Evolutionary conservation across 2,888 invertebrate species (phyloP).

Genomic region (Tetranychus truncatus): DNA sequence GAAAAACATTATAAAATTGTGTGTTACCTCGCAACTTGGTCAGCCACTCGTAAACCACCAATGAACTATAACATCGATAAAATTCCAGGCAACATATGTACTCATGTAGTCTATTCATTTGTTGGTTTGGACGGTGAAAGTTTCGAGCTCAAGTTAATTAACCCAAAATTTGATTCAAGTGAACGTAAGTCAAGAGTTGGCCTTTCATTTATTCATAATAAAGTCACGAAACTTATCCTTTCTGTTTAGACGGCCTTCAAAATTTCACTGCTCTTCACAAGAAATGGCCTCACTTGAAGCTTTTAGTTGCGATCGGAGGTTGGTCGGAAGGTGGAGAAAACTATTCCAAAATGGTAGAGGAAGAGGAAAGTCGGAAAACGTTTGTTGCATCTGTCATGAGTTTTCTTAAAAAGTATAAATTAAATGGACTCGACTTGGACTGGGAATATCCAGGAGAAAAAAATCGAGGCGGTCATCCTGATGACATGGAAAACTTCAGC

Average conservation of each 20-base stretch:
- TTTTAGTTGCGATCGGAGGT: slow-evolving; percentile 64
- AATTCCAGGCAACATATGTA: slow-evolving; percentile 26
- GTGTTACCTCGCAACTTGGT: slow-evolving; percentile 29
- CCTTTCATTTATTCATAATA: neutral
- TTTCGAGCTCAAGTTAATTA: slow-evolving; percentile 26
- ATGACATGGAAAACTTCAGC: slow-evolving; percentile 63
- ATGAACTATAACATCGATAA: slow-evolving; percentile 27
- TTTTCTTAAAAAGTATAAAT: slow-evolving; percentile 51
- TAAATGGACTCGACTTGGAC: slow-evolving; percentile 69
- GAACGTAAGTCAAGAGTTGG: slow-evolving; percentile 20
- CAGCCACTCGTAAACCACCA: slow-evolving; percentile 26
- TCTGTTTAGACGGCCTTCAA: slow-evolving; percentile 44
- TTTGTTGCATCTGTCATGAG: slow-evolving; percentile 59
- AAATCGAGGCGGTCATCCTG: slow-evolving; percentile 62
- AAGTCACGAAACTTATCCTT: neutral
- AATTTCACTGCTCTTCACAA: slow-evolving; percentile 56
- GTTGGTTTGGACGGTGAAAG: slow-evolving; percentile 26
- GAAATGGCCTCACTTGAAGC: slow-evolving; percentile 51
- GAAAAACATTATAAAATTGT: slow-evolving; percentile 24
- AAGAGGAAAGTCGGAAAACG: slow-evolving; percentile 46
- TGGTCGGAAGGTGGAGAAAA: slow-evolving; percentile 78
- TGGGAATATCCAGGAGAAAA: slow-evolving; percentile 81
- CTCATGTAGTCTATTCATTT: slow-evolving; percentile 27
- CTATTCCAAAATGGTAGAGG: slow-evolving; percentile 60
- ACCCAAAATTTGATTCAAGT: slow-evolving; percentile 43